Percentiles rank a stretch among this genome's conserved stretches.
Conservation (phyloP, 2,888 invertebrate genomes). For the Ophioninae sp. region DNA sequence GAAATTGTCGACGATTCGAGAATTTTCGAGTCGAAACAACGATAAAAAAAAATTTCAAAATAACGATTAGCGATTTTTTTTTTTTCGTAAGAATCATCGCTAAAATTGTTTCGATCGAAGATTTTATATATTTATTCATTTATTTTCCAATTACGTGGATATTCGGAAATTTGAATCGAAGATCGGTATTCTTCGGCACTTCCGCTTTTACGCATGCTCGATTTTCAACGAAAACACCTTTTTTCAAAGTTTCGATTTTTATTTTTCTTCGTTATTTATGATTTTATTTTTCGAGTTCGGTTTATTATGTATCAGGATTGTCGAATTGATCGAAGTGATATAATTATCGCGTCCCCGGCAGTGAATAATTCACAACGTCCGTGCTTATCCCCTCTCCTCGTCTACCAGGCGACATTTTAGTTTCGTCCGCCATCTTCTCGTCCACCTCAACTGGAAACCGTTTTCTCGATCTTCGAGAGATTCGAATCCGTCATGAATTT, state of each 20-base stretch:
- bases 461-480: background rate
- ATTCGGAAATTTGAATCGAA: background rate
- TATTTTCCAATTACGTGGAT: background rate
- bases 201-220: background rate
- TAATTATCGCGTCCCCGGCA: conserved; percentile 54
- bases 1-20: background rate
- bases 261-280: background rate
- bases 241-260: conserved; percentile 3
- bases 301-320: conserved; percentile 54
- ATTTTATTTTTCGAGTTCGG: background rate
- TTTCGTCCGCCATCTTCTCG: background rate
- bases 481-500: background rate
- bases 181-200: background rate
- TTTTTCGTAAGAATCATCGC: background rate
- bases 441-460: background rate
- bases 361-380: conserved; percentile 53
- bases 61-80: background rate
- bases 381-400: background rate
- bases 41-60: background rate
- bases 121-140: conserved; percentile 31
- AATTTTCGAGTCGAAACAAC: background rate
- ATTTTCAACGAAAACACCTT: background rate
- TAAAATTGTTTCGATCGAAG: background rate
- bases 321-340: conserved; percentile 56
- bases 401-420: background rate